Conservation (phyloP, 2,888 invertebrate species). For the Chesias legatella region DNA sequence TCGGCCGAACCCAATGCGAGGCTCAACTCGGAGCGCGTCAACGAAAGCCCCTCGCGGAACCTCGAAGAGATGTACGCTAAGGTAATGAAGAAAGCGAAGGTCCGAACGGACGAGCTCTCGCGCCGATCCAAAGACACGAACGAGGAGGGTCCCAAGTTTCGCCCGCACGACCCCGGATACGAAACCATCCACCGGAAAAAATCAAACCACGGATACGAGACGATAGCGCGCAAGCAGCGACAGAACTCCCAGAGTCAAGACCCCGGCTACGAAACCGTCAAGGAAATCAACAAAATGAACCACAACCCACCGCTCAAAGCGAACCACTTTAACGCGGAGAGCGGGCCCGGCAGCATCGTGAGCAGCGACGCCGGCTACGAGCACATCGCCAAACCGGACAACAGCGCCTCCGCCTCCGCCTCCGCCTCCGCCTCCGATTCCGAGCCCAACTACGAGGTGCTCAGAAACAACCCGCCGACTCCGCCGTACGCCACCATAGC, state of each 20-base stretch:
- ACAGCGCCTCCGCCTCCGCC: conserved; percentile 82
- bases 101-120: conserved; percentile 50
- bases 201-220: conserved; percentile 82
- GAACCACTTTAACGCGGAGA: conserved; percentile 60
- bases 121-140: conserved; percentile 54
- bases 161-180: conserved; percentile 74
- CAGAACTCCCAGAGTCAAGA: conserved; percentile 72
- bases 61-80: conserved; percentile 96
- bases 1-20: conserved; percentile 56
- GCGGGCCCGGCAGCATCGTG: conserved; percentile 81
- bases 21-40: conserved; percentile 58
- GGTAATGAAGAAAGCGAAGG: conserved; percentile 87
- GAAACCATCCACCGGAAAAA: conserved; percentile 74
- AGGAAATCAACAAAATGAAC: conserved; percentile 58
- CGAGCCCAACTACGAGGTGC: conserved; percentile 90
- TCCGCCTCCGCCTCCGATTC: conserved; percentile 89
- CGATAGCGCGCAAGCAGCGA: conserved; percentile 69
- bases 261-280: conserved; percentile 84
- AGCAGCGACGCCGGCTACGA: conserved; percentile 88
- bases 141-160: conserved; percentile 46
- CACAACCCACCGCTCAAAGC: conserved; percentile 51
- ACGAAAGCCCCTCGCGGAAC: conserved; percentile 83
- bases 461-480: conserved; percentile 79
- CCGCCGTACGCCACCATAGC: conserved; percentile 74
- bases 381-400: conserved; percentile 76